Evolutionary conservation across 2,797 vertebrate genomes (phyloP).

Genomic region (Enteromius viviparus): DNA sequence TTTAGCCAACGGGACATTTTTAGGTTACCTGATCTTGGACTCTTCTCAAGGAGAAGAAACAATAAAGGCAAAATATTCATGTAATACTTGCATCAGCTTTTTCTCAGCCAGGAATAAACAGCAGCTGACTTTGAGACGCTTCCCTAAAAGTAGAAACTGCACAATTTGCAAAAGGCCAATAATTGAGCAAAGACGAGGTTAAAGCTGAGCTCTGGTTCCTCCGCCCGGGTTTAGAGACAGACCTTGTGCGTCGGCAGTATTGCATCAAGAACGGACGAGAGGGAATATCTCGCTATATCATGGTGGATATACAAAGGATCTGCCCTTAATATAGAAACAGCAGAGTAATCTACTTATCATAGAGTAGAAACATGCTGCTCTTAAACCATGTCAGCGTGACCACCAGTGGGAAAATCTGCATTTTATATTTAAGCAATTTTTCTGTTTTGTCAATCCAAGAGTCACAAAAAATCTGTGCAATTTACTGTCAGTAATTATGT

Average conservation of each 20-base stretch:
- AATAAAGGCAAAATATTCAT: conserved; percentile 6
- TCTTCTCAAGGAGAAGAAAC: not conserved
- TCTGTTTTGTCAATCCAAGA: not conserved
- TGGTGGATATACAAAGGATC: not conserved
- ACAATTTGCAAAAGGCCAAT: conserved; percentile 42
- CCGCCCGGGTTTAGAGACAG: not conserved
- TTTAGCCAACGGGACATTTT: not conserved
- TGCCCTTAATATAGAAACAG: conserved; percentile 4
- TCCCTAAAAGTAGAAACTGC: conserved; percentile 49
- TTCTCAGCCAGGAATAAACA: conserved; percentile 48
- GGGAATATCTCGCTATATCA: not conserved
- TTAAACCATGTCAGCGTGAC: not conserved
- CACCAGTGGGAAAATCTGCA: not conserved
- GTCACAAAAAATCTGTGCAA: not conserved
- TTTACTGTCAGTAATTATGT: not conserved
- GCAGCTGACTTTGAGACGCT: conserved; percentile 37
- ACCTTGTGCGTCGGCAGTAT: conserved; percentile 8
- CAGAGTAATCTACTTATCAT: not conserved
- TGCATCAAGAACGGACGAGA: not conserved
- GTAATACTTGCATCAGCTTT: conserved; percentile 56
- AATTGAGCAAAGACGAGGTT: conserved; percentile 43
- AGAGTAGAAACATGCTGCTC: not conserved
- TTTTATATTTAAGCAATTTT: not conserved
- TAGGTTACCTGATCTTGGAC: conserved; percentile 6
- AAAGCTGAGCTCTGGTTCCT: conserved; percentile 37